A percentile compares a stretch with the other conserved stretches of the same genome.
These are phyloP conservation scores for Hypsopygia costalis DNA, from an alignment of 2,888 invertebrate species.

Conservation along the genomic window DNA sequence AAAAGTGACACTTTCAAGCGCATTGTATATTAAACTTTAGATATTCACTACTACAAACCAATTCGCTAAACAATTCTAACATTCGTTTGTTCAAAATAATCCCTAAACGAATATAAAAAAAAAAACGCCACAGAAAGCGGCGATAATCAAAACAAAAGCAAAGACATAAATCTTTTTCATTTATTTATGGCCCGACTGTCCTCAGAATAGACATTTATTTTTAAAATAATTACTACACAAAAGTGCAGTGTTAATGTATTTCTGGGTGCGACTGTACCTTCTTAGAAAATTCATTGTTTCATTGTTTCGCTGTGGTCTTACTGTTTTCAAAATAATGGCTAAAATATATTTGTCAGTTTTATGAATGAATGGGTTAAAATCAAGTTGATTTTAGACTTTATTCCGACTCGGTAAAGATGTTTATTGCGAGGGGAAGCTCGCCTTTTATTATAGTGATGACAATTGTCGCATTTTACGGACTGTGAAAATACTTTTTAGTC, in stretches of 20 bases:
- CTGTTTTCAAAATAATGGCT: conserved; percentile 8
- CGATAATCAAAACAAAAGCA: too few species aligned
- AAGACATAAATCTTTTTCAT: neutral
- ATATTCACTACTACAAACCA: too few species aligned
- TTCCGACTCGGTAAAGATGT: neutral
- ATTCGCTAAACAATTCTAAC: too few species aligned
- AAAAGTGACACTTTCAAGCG: too few species aligned
- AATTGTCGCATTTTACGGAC: neutral
- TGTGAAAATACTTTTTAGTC: neutral
- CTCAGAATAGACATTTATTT: too few species aligned
- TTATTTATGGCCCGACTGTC: neutral
- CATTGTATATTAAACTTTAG: too few species aligned
- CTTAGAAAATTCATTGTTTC: conserved; percentile 1
- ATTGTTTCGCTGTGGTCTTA: conserved; percentile 1
- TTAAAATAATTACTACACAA: neutral
- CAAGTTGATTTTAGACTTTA: neutral
- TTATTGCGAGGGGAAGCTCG: neutral
- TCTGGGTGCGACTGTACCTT: conserved; percentile 14
- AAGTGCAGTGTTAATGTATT: conserved; percentile 6
- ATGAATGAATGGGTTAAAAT: neutral
- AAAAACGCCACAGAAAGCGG: too few species aligned
- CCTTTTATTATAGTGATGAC: neutral
- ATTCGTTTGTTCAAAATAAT: too few species aligned
- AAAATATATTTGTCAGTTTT: neutral
- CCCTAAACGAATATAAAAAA: too few species aligned